A percentile compares a stretch with the other conserved stretches of the same genome.
phyloP scores from a whole-genome alignment of 2,797 vertebrate genomes.

The Trachurus trachurus region DNA sequence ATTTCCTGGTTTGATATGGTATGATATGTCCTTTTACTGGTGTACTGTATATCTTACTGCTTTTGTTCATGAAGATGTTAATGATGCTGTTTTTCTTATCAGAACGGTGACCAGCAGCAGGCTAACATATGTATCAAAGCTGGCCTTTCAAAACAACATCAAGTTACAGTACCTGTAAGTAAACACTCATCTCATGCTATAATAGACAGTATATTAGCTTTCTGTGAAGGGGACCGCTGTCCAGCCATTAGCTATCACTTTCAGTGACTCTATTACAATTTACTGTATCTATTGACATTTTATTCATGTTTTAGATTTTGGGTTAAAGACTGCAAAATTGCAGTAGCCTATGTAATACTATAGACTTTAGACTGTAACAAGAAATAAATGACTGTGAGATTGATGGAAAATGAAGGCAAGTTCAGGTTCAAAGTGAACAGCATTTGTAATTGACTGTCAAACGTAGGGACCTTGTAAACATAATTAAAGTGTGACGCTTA shows the following conservation, averaged over 20 bases:
- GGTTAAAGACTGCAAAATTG: neutral
- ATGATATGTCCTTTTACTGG: too few species aligned
- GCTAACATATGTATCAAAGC: constrained; percentile 91
- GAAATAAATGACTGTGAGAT: neutral
- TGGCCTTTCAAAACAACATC: constrained; percentile 93
- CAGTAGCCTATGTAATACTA: neutral
- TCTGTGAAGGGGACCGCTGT: constrained; percentile 5
- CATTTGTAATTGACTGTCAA: constrained; percentile 31
- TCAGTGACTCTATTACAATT: neutral
- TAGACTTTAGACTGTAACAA: neutral
- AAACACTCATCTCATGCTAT: neutral
- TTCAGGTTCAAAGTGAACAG: constrained; percentile 17
- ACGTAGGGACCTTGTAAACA: constrained; percentile 20
- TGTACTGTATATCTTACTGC: too few species aligned
- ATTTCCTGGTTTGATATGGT: too few species aligned
- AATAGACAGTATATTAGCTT: neutral
- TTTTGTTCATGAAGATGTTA: neutral
- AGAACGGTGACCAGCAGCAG: constrained; percentile 96
- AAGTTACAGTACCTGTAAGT: constrained; percentile 97
- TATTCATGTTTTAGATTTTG: neutral
- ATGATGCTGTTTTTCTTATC: constrained; percentile 50
- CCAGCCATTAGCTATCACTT: neutral
- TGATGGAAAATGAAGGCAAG: constrained; percentile 4
- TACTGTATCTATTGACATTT: neutral
- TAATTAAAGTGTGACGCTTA: constrained; percentile 39